Conservation (phyloP, 2,113 vertebrate genomes). For the Dascyllus trimaculatus region DNA sequence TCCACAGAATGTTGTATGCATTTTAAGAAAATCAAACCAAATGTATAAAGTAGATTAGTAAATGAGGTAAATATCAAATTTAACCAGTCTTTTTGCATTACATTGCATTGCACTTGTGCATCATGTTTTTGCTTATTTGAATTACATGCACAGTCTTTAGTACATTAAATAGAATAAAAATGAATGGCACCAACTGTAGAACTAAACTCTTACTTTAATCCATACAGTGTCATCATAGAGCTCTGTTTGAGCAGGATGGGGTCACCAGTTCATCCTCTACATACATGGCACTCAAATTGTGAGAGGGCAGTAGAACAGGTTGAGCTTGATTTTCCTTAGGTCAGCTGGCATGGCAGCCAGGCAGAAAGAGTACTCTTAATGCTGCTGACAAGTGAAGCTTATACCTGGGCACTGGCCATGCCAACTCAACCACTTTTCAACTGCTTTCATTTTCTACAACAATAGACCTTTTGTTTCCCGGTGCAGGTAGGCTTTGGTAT, state of each 20-base stretch:
- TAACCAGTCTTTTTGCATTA: neutral
- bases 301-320: constrained; percentile 73
- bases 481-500: constrained; percentile 51
- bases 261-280: constrained; percentile 53
- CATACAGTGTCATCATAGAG: neutral
- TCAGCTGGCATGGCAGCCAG: constrained; percentile 70
- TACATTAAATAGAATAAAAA: neutral
- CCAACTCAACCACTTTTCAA: constrained; percentile 70
- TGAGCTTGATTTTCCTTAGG: constrained; percentile 75
- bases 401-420: constrained; percentile 59
- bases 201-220: neutral
- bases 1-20: neutral
- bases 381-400: constrained; percentile 77
- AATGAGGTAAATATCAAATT: no score
- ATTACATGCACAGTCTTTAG: neutral
- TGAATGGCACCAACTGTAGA: neutral
- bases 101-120: neutral
- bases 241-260: constrained; percentile 26
- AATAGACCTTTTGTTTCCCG: constrained; percentile 78
- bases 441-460: constrained; percentile 72
- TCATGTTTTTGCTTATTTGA: no score
- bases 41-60: no score
- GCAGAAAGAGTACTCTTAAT: constrained; percentile 58
- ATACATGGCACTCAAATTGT: constrained; percentile 48
- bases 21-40: neutral